Conservation (phyloP, 2,888 invertebrate genomes). For the Drosophila robusta region DNA sequence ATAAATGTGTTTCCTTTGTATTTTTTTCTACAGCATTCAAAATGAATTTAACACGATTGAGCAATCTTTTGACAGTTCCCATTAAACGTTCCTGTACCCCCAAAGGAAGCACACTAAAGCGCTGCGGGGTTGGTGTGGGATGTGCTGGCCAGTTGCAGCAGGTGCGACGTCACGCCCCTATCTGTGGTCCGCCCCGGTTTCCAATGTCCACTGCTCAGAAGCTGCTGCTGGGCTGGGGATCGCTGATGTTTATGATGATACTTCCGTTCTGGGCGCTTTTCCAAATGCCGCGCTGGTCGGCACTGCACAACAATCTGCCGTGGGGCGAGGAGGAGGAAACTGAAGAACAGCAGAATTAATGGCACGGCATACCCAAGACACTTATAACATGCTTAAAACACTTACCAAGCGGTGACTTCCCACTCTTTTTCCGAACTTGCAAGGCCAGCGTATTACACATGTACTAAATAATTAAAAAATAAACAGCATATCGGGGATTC, state of each 20-base stretch:
- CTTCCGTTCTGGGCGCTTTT: constrained; percentile 66
- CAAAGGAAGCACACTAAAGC: not conserved
- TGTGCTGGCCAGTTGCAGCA: constrained; percentile 23
- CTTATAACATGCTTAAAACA: constrained; percentile 33
- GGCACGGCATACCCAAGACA: not conserved
- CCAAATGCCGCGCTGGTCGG: constrained; percentile 64
- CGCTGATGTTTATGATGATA: constrained; percentile 60
- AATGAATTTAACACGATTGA: constrained; percentile 47
- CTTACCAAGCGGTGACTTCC: constrained; percentile 69
- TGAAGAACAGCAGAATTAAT: not conserved
- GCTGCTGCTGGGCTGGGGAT: constrained; percentile 55
- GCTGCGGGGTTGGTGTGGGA: not conserved
- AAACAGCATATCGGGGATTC: too few relatives aligned
- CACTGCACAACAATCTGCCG: constrained; percentile 52
- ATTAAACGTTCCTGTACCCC: not conserved
- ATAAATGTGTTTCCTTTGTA: not conserved
- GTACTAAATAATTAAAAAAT: not conserved
- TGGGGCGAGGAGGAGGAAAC: constrained; percentile 17
- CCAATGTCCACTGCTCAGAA: constrained; percentile 47
- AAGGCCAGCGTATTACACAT: not conserved
- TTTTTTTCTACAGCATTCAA: constrained; percentile 2
- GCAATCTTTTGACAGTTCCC: constrained; percentile 26
- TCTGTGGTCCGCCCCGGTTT: constrained; percentile 74
- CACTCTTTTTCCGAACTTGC: constrained; percentile 16
- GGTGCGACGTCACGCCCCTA: constrained; percentile 47